Conservation (phyloP, 2,888 invertebrate species). For the Clanis bilineata region DNA sequence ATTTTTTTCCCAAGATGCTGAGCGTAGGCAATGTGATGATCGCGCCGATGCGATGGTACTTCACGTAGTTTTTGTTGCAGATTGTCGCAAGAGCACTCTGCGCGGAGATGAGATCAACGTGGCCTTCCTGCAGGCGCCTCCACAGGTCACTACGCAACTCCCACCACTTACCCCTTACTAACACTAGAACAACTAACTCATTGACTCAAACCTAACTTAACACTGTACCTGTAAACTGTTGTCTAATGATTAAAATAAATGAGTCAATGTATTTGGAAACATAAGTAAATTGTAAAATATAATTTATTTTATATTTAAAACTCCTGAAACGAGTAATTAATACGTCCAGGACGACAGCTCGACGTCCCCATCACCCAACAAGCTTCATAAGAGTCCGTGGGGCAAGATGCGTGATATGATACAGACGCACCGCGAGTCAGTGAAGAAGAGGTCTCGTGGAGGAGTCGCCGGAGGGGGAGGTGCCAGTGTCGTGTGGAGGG, state of each 20-base stretch:
- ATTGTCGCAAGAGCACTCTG: slow-evolving; percentile 53
- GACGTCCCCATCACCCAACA: slow-evolving; percentile 76
- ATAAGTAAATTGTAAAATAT: too few species aligned
- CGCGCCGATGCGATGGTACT: too few species aligned
- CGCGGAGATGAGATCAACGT: slow-evolving; percentile 66
- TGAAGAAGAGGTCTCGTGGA: slow-evolving; percentile 81
- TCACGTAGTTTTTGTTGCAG: slow-evolving; percentile 49
- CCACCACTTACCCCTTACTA: neutral
- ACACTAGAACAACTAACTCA: too few species aligned
- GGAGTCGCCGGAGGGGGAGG: slow-evolving; percentile 64
- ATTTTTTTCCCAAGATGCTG: too few species aligned
- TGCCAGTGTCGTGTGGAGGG: too few species aligned
- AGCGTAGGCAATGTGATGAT: too few species aligned
- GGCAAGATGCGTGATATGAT: slow-evolving; percentile 90
- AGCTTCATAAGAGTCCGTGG: slow-evolving; percentile 87
- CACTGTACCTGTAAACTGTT: too few species aligned
- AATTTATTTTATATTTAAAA: neutral
- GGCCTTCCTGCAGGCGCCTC: slow-evolving; percentile 68
- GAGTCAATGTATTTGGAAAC: too few species aligned
- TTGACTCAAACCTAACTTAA: too few species aligned
- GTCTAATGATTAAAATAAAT: too few species aligned
- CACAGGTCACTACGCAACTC: slow-evolving; percentile 62
- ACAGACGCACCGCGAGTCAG: slow-evolving; percentile 86
- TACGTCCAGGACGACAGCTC: slow-evolving; percentile 72
- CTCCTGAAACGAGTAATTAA: neutral